Base-by-base conservation (phyloP, 1,140 invertebrate genomes). In the Chironomus striatipennis region DNA sequence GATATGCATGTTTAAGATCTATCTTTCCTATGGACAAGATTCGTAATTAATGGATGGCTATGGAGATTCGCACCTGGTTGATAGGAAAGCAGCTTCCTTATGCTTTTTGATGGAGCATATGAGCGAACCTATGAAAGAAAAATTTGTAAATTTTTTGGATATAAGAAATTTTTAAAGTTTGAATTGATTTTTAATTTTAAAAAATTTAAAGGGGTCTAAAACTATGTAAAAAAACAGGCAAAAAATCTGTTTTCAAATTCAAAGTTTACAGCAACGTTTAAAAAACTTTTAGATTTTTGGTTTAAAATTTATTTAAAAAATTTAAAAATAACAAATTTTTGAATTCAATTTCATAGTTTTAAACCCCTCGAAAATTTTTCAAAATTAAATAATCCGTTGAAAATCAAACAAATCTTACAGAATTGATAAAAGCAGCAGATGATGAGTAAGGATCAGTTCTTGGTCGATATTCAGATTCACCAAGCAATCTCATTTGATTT, bases 371-470 rank as follows among this genome's bases (percentile, higher is more conserved):
- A n/a, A n/a, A n/a, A n/a, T n/a, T n/a, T n/a, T n/a, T n/a, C n/a
- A n/a, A n/a, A n/a, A n/a, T n/a, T n/a, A n/a, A n/a, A n/a, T n/a
- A 57, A 57, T 34, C 24, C 24, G 24, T 34, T 57, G 12, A 57
- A 34, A 57, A 57, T 57, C 8, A 57, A 57, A 15, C 1, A 9
- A 47, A n/a, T 57, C 47, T 57, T n/a, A 57, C 47, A 20, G 65
- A 70, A 18, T 70, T 70, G 18, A 70, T 70, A 20, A 70, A 70
- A 70, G 65, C 65, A 20, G 65, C 65, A 15, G 65, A 70, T 12
- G 12, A n/a, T 12, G 47, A n/a, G 18, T 70, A 21, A 20, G 17
- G 20, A 70, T 70, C 65, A 70, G n/a, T 21, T 20, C 65, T 17
- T 18, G 65, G 65, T 21, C 65, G n/a, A 18, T 70, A 70, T 21